phyloP scores from a whole-genome alignment of 2,797 vertebrate genomes.

The Acanthurus tractus region DNA sequence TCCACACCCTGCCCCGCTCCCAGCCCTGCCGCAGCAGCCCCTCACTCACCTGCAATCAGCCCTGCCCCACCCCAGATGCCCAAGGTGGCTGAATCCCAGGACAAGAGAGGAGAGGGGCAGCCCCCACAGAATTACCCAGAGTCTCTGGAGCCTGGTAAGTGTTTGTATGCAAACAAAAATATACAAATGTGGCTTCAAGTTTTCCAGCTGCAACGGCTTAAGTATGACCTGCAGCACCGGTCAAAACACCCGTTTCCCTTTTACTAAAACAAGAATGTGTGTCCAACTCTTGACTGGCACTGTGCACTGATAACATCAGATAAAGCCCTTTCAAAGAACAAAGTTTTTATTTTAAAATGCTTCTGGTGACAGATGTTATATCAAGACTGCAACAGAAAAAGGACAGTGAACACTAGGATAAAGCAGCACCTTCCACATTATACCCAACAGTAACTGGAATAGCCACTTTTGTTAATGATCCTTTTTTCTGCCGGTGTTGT shows the following conservation, averaged over 20 bases:
- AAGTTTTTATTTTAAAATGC: not conserved
- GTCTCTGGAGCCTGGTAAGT: slow-evolving; percentile 91
- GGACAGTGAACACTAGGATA: not conserved
- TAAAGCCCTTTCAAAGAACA: slow-evolving; percentile 14
- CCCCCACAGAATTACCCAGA: slow-evolving; percentile 87
- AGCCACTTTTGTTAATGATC: slow-evolving; percentile 43
- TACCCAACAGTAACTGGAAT: slow-evolving; percentile 27
- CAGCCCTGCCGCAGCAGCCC: slow-evolving; percentile 83
- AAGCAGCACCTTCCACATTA: slow-evolving; percentile 7
- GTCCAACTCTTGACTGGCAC: too few species aligned
- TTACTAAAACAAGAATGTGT: too few species aligned
- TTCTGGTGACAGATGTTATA: not conserved
- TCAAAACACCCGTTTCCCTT: too few species aligned
- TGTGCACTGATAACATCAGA: slow-evolving; percentile 3
- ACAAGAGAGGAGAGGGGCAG: slow-evolving; percentile 87
- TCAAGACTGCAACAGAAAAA: slow-evolving; percentile 7
- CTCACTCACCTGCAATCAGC: slow-evolving; percentile 89
- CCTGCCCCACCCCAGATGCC: slow-evolving; percentile 87
- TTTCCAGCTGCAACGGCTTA: slow-evolving; percentile 8
- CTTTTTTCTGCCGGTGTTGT: slow-evolving; percentile 40
- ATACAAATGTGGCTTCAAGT: not conserved
- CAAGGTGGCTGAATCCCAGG: slow-evolving; percentile 86
- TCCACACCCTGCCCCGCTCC: slow-evolving; percentile 89
- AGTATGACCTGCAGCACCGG: not conserved
- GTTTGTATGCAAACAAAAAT: slow-evolving; percentile 1